phyloP scores from a whole-genome alignment of 2,113 vertebrate genomes.

The Nanger granti region DNA sequence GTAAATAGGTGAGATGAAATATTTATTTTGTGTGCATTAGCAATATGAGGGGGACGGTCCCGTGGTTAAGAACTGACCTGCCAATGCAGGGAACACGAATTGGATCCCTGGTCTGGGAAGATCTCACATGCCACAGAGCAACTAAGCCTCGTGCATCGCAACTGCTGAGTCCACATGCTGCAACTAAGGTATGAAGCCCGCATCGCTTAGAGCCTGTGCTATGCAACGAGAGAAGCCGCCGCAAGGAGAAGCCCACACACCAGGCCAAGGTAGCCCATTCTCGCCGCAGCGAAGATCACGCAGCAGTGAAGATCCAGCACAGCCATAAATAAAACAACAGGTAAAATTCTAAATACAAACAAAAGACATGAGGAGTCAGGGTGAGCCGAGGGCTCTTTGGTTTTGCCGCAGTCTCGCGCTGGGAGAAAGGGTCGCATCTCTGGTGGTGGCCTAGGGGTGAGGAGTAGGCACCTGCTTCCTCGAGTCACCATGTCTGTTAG shows the following conservation, averaged over 20 bases:
- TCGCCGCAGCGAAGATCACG: neutral
- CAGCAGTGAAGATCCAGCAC: neutral
- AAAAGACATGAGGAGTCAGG: accelerated
- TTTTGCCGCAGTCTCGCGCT: neutral
- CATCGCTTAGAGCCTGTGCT: neutral
- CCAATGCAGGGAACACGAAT: neutral
- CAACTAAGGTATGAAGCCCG: neutral
- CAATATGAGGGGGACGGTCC: neutral
- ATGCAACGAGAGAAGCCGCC: neutral
- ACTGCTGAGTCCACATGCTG: neutral
- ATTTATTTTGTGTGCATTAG: neutral
- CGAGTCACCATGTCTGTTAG: accelerated
- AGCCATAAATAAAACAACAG: neutral
- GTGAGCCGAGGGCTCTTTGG: neutral
- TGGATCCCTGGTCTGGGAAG: neutral
- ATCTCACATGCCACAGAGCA: neutral
- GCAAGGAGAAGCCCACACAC: neutral
- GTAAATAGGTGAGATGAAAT: neutral
- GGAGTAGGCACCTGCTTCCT: neutral
- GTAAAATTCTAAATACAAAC: neutral
- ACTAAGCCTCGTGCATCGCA: neutral
- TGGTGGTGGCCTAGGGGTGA: neutral
- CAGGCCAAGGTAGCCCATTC: neutral
- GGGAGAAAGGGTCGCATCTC: neutral
- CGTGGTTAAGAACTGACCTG: neutral